Conservation (phyloP, 2,888 invertebrate genomes). For the Villa cingulata region DNA sequence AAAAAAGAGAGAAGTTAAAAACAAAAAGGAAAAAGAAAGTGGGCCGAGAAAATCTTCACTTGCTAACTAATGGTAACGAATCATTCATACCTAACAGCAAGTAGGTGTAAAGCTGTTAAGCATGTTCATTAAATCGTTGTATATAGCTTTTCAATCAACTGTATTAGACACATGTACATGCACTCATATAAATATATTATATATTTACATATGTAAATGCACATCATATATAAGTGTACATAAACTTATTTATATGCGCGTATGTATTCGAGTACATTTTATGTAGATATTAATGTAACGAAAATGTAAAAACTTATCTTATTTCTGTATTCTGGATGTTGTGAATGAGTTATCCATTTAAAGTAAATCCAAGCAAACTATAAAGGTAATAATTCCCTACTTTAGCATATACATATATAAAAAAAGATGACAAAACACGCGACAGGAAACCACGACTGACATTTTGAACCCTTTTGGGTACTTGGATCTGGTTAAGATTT, state of each 20-base stretch:
- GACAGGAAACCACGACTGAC: constrained; percentile 12
- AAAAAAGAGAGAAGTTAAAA: no score
- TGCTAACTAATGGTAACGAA: not conserved
- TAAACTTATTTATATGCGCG: no score
- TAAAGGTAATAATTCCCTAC: not conserved
- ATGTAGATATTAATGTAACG: no score
- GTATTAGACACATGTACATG: no score
- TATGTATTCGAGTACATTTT: no score
- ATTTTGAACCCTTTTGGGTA: constrained; percentile 8
- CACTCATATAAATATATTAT: no score
- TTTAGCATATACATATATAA: not conserved
- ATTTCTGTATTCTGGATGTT: no score
- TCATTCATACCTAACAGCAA: constrained; percentile 8
- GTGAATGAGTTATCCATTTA: not conserved
- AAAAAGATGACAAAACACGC: constrained; percentile 7
- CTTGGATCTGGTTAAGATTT: not conserved
- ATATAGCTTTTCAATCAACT: no score
- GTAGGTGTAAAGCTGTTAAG: constrained; percentile 11
- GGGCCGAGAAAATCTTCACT: not conserved
- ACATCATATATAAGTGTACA: no score
- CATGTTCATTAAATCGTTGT: constrained; percentile 8
- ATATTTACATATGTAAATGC: no score
- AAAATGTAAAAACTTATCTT: no score
- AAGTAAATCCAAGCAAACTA: not conserved
- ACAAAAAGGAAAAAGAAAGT: not conserved